A percentile compares a stretch with the other conserved stretches of the same genome.
Evolutionary conservation across 2,797 vertebrate species (phyloP).

Genomic region (Phrynocephalus forsythii): DNA sequence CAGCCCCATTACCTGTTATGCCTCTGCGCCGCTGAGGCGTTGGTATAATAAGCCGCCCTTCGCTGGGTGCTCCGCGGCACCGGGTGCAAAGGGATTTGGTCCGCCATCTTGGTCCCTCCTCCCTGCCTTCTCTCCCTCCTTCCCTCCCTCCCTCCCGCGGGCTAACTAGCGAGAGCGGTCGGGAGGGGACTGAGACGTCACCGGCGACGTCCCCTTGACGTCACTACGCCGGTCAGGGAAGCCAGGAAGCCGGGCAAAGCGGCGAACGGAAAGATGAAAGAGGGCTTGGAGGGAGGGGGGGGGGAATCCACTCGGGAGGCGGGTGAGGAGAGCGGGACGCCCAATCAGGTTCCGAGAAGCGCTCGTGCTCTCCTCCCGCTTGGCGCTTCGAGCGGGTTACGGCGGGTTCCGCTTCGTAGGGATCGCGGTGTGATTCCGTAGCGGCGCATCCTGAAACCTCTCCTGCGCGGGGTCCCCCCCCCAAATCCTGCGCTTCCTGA

Average conservation of each 20-base stretch:
- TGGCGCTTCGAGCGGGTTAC: too few relatives aligned
- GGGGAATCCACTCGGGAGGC: background rate
- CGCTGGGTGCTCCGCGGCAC: slow-evolving; percentile 82
- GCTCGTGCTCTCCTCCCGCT: background rate
- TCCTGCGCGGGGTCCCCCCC: too few relatives aligned
- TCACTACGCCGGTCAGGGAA: slow-evolving; percentile 32
- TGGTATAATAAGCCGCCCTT: slow-evolving; percentile 84
- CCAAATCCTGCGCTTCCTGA: too few relatives aligned
- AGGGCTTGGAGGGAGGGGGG: too few relatives aligned
- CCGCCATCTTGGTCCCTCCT: slow-evolving; percentile 86
- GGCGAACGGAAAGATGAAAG: background rate
- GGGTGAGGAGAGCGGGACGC: background rate
- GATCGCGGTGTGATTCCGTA: too few relatives aligned
- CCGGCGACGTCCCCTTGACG: slow-evolving; percentile 35
- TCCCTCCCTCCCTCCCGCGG: slow-evolving; percentile 82
- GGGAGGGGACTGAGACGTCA: background rate
- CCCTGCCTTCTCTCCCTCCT: background rate
- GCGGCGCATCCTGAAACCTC: too few relatives aligned
- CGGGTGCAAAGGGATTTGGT: slow-evolving; percentile 88
- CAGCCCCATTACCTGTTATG: slow-evolving; percentile 83
- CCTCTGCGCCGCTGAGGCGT: slow-evolving; percentile 75
- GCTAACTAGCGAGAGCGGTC: background rate
- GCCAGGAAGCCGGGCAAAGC: background rate
- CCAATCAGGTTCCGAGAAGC: slow-evolving; percentile 3
- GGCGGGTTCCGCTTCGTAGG: too few relatives aligned